Evolutionary conservation across 2,888 invertebrate species (phyloP).

Genomic region (Chloroclystis v-ata): DNA sequence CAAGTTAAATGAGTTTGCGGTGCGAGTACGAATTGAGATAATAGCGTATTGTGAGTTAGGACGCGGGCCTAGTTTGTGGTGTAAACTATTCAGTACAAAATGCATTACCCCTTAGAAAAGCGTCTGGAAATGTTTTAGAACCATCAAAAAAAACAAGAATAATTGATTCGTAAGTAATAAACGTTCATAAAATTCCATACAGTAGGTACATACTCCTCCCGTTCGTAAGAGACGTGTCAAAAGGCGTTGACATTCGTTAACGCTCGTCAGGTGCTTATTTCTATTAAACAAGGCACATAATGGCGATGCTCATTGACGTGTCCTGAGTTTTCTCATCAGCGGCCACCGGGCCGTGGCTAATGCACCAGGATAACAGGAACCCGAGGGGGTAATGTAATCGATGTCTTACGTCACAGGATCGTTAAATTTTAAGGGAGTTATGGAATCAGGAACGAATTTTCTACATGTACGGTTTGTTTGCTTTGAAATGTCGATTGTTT

Average conservation of each 20-base stretch:
- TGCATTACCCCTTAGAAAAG: too few species aligned
- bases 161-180: too few species aligned
- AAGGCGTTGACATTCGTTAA: not conserved
- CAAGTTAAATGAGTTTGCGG: slow-evolving; percentile 44
- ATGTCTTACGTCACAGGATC: slow-evolving; percentile 9
- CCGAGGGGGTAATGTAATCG: slow-evolving; percentile 5
- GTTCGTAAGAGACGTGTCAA: too few species aligned
- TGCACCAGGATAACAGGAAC: slow-evolving; percentile 8
- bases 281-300: slow-evolving; percentile 3
- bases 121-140: too few species aligned
- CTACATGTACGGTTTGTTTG: not conserved
- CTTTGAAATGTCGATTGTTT: too few species aligned
- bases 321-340: slow-evolving; percentile 18
- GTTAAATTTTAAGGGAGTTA: slow-evolving; percentile 1
- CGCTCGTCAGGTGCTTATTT: not conserved
- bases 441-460: not conserved
- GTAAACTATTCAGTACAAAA: not conserved
- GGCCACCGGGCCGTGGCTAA: slow-evolving; percentile 14
- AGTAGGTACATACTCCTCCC: too few species aligned
- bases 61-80: slow-evolving; percentile 3
- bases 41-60: slow-evolving; percentile 11
- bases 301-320: slow-evolving; percentile 8
- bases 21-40: slow-evolving; percentile 16
- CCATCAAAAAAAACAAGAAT: too few species aligned
- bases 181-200: too few species aligned